Evolutionary conservation across 64 coral and sea anemone species (phyloP).

Genomic region (Orbicella faveolata): DNA sequence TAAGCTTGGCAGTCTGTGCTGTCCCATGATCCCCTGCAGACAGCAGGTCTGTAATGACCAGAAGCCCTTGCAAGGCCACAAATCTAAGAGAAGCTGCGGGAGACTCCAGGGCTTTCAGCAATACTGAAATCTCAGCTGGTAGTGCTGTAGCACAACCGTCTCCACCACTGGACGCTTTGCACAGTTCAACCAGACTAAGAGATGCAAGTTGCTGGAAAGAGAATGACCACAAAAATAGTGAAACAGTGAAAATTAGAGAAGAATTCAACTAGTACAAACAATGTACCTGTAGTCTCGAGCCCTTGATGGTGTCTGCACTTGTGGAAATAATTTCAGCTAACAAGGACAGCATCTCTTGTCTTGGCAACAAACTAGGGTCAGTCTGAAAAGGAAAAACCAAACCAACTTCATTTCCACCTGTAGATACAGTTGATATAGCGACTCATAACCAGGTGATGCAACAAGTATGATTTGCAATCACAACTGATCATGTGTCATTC

Average conservation of each 20-base stretch:
- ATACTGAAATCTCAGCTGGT: constrained; percentile 68
- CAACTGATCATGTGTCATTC: no score
- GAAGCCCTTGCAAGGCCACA: constrained; percentile 74
- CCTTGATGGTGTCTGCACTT: constrained; percentile 76
- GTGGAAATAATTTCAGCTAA: constrained; percentile 77
- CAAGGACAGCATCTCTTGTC: constrained; percentile 80
- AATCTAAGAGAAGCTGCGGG: constrained; percentile 70
- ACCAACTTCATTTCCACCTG: no score
- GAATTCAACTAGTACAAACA: neutral
- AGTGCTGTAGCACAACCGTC: constrained; percentile 72
- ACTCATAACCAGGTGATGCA: no score
- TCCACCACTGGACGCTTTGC: constrained; percentile 74
- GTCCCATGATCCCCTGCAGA: constrained; percentile 58
- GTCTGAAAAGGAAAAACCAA: constrained; percentile 40
- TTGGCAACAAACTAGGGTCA: constrained; percentile 89
- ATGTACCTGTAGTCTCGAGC: constrained; percentile 75
- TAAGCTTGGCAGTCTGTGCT: constrained; percentile 47
- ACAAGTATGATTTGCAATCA: no score
- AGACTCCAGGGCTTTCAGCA: constrained; percentile 80
- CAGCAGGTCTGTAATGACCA: constrained; percentile 47
- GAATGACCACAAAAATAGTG: neutral
- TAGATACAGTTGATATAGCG: no score
- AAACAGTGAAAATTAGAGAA: neutral
- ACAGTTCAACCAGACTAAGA: constrained; percentile 76
- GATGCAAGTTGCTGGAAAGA: constrained; percentile 86